Evolutionary conservation across 2,888 invertebrate genomes (phyloP).

Genomic region (Petrolisthes manimaculis): DNA sequence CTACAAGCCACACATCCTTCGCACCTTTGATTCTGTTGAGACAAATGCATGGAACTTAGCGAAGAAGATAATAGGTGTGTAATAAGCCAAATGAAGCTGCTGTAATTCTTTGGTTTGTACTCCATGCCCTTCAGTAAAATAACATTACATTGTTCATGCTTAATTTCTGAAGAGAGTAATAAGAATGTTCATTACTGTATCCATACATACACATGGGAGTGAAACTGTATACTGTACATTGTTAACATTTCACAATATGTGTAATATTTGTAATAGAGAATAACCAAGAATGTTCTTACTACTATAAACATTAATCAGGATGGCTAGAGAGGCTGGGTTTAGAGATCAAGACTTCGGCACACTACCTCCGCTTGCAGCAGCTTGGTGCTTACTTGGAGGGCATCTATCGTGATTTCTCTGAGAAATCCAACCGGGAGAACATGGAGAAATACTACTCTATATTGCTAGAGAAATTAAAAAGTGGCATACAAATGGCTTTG

Average conservation of each 20-base stretch:
- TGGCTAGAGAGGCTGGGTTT: constrained; percentile 49
- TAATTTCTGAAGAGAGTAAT: not conserved
- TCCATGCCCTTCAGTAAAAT: not conserved
- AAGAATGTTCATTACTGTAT: not conserved
- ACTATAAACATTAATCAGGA: constrained; percentile 2
- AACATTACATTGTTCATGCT: not conserved
- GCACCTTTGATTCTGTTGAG: constrained; percentile 61
- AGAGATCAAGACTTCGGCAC: constrained; percentile 48
- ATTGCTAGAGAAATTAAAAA: constrained; percentile 39
- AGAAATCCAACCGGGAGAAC: constrained; percentile 54
- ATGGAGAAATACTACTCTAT: constrained; percentile 51
- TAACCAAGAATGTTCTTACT: no score
- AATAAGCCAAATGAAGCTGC: not conserved
- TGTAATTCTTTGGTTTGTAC: not conserved
- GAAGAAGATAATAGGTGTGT: constrained; percentile 43
- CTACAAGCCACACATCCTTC: constrained; percentile 64
- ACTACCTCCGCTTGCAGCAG: constrained; percentile 38
- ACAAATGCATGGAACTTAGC: constrained; percentile 56
- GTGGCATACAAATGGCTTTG: constrained; percentile 22
- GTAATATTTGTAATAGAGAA: no score
- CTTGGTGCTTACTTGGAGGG: constrained; percentile 40
- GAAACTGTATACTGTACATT: no score
- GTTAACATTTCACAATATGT: no score
- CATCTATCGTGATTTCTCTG: constrained; percentile 49
- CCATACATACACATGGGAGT: not conserved